Base-by-base conservation (phyloP, 2,113 vertebrate genomes). In the Tyrannus savana region DNA sequence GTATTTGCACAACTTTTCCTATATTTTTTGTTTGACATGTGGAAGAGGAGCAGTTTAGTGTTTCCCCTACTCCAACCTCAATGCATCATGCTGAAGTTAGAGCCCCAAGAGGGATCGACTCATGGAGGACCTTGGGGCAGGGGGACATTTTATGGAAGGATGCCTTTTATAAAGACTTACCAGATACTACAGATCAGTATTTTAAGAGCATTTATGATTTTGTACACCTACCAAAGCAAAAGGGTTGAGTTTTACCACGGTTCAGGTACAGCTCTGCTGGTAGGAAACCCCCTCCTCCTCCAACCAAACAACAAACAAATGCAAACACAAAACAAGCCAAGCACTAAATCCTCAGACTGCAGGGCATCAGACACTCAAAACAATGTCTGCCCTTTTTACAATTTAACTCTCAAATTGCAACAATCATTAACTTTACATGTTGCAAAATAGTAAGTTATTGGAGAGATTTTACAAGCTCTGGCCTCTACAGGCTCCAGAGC, bases 381-480 rank as follows among this genome's bases (percentile, higher is more conserved):
- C 19, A 35, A 66, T 10, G 17, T 94, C 42, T 17, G 35, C 24
- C 7, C 21, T 46, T 86, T 25, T 72, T 46, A 67, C 12, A 53
- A 4, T 56, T 75, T 37, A 71, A 76, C 44, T 68, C 14, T 52
- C 39, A 78, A 15, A 24, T 31, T 64, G 24, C 22, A 78, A 44
- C 23, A 71, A 25, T 1, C 12, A 10, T 0, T 46, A 60, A 46
- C 39, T 50, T 74, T 3, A 16, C 10, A 27, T 1, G 1, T 33
- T 68, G 25, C 28, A 59, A 78, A 80, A 14, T 2, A 85, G 2
- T 2, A 74, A 49, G 8, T 39, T 47, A 25, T 2, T 47, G 59
- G 28, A 81, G 25, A 46, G 9, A 33, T 37, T 71, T 47, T 25
- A 35, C 5, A 6, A 75, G 24, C 52, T 68, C 21, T 31, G 44